phyloP scores from a whole-genome alignment of 2,888 invertebrate genomes.

The Cylloceria caligata region DNA sequence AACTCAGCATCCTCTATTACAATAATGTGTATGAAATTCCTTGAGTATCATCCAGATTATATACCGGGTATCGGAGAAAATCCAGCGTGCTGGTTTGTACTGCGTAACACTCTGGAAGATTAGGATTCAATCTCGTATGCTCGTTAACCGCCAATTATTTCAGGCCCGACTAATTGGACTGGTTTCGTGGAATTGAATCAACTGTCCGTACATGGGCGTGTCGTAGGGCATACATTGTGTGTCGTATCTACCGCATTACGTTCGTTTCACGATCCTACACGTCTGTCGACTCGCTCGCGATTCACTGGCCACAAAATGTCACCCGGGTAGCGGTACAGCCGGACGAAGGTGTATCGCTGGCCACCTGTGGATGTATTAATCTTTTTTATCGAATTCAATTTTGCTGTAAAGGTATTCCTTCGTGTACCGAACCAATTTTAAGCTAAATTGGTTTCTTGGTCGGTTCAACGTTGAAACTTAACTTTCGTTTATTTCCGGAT shows the following conservation, averaged over 20 bases:
- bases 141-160: conserved; percentile 79
- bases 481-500: too few species aligned
- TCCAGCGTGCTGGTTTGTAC: neutral
- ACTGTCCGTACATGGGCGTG: conserved; percentile 66
- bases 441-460: neutral
- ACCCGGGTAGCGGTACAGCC: neutral
- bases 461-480: neutral
- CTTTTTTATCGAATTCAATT: neutral
- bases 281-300: conserved; percentile 13
- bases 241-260: conserved; percentile 65
- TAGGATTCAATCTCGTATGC: conserved; percentile 69
- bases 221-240: conserved; percentile 67
- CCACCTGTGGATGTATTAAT: neutral
- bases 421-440: neutral
- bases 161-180: conserved; percentile 72
- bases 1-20: neutral
- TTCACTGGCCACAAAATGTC: too few species aligned
- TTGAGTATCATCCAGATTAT: neutral
- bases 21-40: neutral
- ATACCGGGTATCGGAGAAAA: conserved; percentile 7
- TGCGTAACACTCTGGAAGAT: conserved; percentile 13
- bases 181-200: conserved; percentile 73
- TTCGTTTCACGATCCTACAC: conserved; percentile 27
- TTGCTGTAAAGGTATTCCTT: neutral
- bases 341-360: neutral